Percentiles rank a stretch among this genome's conserved stretches.
Evolutionary conservation across 1,140 invertebrate genomes (phyloP).

Genomic region (Chironomus striatipennis): DNA sequence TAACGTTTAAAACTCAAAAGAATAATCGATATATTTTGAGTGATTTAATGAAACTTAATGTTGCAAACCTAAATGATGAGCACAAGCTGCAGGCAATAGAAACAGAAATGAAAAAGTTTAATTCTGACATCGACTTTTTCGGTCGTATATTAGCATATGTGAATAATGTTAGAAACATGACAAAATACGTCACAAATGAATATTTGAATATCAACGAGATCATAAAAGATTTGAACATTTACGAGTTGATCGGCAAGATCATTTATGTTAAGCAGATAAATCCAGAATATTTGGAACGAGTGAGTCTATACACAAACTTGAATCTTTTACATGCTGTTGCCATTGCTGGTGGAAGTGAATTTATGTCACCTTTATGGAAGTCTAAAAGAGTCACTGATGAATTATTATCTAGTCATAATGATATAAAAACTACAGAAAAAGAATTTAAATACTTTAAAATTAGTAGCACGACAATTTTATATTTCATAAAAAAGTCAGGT

Average conservation of each 20-base stretch:
- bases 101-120: background rate
- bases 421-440: background rate
- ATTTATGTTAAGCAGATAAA: background rate
- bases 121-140: background rate
- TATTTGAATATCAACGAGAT: background rate
- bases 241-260: background rate
- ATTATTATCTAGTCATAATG: background rate
- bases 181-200: background rate
- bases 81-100: background rate
- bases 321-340: background rate
- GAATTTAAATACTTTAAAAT: background rate
- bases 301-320: background rate
- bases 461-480: background rate
- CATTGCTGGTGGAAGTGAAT: background rate
- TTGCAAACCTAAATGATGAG: background rate
- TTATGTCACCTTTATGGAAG: background rate
- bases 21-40: background rate
- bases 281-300: background rate
- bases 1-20: background rate
- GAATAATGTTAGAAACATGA: background rate
- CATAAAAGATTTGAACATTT: background rate
- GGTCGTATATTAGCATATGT: background rate
- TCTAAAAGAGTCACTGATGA: background rate
- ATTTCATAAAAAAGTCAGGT: background rate
- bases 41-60: background rate